These are phyloP conservation scores for Azemiops feae DNA, from an alignment of 2,113 vertebrate species.

Conservation along the genomic window DNA sequence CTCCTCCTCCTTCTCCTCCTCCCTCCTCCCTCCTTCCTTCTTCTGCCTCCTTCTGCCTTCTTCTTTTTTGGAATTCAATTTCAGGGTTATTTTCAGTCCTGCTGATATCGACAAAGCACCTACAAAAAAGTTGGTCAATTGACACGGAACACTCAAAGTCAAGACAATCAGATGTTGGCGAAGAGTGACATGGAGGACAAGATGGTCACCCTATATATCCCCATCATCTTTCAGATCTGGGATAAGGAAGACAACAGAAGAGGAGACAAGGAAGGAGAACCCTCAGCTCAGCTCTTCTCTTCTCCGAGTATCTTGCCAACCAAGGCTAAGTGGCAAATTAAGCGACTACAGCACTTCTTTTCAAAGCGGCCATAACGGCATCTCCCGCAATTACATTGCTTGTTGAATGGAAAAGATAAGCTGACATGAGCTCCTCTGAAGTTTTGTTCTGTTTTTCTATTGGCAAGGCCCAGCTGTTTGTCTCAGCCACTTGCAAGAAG, in stretches of 20 bases:
- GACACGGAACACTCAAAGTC: neutral
- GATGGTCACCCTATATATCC: neutral
- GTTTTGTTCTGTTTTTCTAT: neutral
- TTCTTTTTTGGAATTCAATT: neutral
- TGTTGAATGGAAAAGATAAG: neutral
- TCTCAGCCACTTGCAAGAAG: neutral
- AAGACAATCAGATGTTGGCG: neutral
- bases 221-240: neutral
- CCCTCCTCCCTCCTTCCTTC: too few species aligned
- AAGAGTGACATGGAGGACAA: neutral
- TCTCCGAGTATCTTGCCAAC: neutral
- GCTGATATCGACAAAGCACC: neutral
- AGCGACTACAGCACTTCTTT: neutral
- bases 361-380: neutral
- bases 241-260: neutral
- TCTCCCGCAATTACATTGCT: conserved; percentile 15
- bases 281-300: neutral
- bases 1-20: too few species aligned
- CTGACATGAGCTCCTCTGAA: neutral
- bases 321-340: neutral
- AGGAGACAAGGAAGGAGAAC: neutral
- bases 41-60: too few species aligned
- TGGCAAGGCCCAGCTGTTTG: conserved; percentile 17
- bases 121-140: neutral
- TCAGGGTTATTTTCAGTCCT: neutral